Conservation (phyloP, 2,113 vertebrate genomes). For the Alligator mississippiensis region DNA sequence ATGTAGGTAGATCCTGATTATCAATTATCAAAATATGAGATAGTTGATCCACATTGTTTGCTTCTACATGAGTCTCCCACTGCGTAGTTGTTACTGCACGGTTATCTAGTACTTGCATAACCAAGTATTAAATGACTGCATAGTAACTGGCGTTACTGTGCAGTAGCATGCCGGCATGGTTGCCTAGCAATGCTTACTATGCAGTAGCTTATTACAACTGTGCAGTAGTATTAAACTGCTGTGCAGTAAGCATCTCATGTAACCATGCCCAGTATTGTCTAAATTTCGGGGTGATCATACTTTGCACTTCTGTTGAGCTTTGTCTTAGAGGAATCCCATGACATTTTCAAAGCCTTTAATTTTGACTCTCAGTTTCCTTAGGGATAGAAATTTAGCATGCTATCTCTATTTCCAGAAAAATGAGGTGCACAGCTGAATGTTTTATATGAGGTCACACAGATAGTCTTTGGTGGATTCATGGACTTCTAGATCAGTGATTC, state of each 20-base stretch:
- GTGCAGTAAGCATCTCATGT: no score
- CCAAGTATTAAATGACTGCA: no score
- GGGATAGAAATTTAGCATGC: not conserved
- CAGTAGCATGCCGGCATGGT: no score
- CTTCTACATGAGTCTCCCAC: no score
- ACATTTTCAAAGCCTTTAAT: not conserved
- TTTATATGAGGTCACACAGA: not conserved
- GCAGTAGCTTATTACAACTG: no score
- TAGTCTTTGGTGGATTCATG: not conserved
- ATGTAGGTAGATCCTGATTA: not conserved
- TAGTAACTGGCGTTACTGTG: no score
- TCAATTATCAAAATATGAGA: not conserved
- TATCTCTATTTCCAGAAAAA: not conserved
- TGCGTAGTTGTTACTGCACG: no score
- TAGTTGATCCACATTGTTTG: not conserved
- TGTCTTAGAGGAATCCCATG: not conserved
- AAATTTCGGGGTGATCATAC: not conserved
- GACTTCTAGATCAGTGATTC: not conserved
- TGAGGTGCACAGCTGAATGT: not conserved
- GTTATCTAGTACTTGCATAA: no score
- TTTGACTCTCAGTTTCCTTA: not conserved
- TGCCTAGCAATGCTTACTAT: no score
- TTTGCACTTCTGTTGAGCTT: not conserved
- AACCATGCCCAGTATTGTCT: not conserved
- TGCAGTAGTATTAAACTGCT: no score